Evolutionary conservation across 2,888 invertebrate genomes (phyloP).

Genomic region (Dryobotodes eremita): DNA sequence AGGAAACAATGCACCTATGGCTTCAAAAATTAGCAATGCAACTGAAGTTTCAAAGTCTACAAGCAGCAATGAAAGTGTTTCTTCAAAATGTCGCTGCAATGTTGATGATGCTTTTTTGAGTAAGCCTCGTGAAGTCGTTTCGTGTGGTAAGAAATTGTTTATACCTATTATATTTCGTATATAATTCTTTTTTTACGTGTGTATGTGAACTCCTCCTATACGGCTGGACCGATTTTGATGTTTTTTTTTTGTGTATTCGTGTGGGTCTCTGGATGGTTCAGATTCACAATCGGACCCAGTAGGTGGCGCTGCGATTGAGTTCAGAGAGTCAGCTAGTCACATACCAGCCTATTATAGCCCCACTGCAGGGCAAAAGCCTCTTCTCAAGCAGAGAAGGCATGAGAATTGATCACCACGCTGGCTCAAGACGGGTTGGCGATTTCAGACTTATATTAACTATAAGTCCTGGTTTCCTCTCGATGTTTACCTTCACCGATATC

Average conservation of each 20-base stretch:
- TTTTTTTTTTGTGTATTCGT: neutral
- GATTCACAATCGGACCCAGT: neutral
- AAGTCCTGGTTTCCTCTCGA: neutral
- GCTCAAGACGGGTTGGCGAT: neutral
- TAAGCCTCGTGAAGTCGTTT: neutral
- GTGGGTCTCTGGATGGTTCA: neutral
- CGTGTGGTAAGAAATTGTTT: constrained; percentile 30
- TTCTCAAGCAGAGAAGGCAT: neutral
- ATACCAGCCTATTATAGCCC: too few relatives aligned
- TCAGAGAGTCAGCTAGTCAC: too few relatives aligned
- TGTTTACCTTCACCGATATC: neutral
- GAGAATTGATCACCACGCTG: neutral
- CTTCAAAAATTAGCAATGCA: neutral
- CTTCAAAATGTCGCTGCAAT: neutral
- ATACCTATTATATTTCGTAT: too few relatives aligned
- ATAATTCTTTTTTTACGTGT: too few relatives aligned
- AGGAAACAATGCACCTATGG: neutral
- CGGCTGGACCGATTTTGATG: neutral
- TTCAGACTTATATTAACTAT: neutral
- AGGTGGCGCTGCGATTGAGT: neutral
- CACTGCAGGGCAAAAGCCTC: too few relatives aligned
- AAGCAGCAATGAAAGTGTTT: neutral
- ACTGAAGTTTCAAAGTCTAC: neutral
- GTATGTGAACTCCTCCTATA: neutral
- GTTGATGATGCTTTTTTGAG: fast-evolving